A percentile compares a stretch with the other conserved stretches of the same genome.
These are phyloP conservation scores for Mycalesis mineus DNA, from an alignment of 2,888 invertebrate genomes.

Conservation along the genomic window DNA sequence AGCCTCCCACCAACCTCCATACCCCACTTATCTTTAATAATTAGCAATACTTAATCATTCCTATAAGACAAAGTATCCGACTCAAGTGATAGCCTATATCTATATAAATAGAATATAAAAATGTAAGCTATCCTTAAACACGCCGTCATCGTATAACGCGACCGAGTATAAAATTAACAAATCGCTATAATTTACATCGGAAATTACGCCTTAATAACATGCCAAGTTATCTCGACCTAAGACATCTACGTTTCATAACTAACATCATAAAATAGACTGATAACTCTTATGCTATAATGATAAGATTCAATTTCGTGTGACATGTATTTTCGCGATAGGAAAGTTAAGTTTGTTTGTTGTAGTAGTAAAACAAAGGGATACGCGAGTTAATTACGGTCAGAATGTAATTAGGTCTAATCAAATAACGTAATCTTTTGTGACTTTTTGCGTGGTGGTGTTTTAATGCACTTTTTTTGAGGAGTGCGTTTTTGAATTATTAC, in stretches of 20 bases:
- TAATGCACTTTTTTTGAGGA: conserved; percentile 13
- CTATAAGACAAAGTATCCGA: too few relatives aligned
- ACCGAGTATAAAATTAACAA: conserved; percentile 69
- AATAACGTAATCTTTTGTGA: conserved; percentile 69
- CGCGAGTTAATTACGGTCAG: conserved; percentile 71
- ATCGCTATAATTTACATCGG: conserved; percentile 69
- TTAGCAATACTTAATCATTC: too few relatives aligned
- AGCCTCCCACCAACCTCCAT: too few relatives aligned
- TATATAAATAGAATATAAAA: conserved; percentile 17
- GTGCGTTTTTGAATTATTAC: conserved; percentile 9
- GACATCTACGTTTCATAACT: conserved; percentile 50
- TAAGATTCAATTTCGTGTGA: conserved; percentile 40
- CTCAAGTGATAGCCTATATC: neutral
- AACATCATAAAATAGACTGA: neutral
- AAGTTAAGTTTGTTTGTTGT: conserved; percentile 40
- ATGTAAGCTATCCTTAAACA: conserved; percentile 35
- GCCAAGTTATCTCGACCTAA: conserved; percentile 64
- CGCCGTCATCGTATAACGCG: conserved; percentile 49
- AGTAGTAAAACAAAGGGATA: conserved; percentile 74
- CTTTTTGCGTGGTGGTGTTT: conserved; percentile 48
- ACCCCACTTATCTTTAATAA: too few relatives aligned
- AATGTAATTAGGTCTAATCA: conserved; percentile 75
- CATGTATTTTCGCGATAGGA: conserved; percentile 18
- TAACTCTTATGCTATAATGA: conserved; percentile 16
- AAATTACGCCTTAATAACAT: conserved; percentile 72